Base-by-base conservation (phyloP, 1,140 invertebrate genomes). In the Macrostomum lignano region DNA sequence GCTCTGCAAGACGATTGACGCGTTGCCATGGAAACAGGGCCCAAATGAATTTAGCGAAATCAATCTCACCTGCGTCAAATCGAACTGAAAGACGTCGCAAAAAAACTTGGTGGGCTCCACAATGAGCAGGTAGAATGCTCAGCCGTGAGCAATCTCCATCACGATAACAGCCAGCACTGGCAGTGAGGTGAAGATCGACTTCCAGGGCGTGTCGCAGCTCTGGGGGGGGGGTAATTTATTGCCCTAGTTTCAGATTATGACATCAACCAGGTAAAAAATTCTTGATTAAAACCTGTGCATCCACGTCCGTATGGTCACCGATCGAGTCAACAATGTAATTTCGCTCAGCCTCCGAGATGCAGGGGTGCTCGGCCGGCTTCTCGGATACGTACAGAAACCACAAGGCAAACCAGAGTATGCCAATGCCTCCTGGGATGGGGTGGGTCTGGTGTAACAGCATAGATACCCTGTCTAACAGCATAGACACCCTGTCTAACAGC, bases 171-270 rank as follows among this genome's bases (percentile, higher is more conserved):
- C 91, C 55, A 82, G 82, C 0, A 96, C 88, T 0, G 88, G 88
- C 65, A 79, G 72, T 1, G 88, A 98, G 0, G 74, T 81, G 42
- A 86, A 68, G 45, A 98, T 91, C 1, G 68, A 67, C 22, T 68
- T 68, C 88, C 88, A 98, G 0, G 91, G 91, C 1, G 86, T 93
- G n/a, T n/a, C n/a, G n/a, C n/a, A n/a, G n/a, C n/a, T n/a, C n/a
- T n/a, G n/a, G n/a, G n/a, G n/a, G n/a, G n/a, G n/a, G n/a, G n/a
- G n/a, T n/a, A n/a, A n/a, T n/a, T n/a, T n/a, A n/a, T n/a, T n/a
- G n/a, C n/a, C n/a, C n/a, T n/a, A n/a, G n/a, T n/a, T n/a, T n/a
- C n/a, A n/a, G n/a, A n/a, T n/a, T n/a, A n/a, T n/a, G n/a, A n/a
- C n/a, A n/a, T n/a, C n/a, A n/a, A n/a, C n/a, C n/a, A n/a, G n/a